These are phyloP conservation scores for Benitochromis conjunctus DNA, from an alignment of 2,113 vertebrate genomes.

Conservation along the genomic window DNA sequence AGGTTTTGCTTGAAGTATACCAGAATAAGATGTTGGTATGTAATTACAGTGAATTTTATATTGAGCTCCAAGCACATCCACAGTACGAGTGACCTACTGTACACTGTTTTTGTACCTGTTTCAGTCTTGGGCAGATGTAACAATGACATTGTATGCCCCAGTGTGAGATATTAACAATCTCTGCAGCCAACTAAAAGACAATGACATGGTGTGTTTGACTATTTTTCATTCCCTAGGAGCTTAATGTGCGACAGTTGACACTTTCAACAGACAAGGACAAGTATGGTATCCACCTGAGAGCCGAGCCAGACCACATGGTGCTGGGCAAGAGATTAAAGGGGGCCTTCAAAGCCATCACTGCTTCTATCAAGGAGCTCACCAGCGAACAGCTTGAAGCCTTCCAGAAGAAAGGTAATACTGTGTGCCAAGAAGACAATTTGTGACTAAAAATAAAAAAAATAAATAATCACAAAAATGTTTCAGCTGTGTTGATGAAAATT, in stretches of 20 bases:
- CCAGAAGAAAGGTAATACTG: conserved; percentile 81
- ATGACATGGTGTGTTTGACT: neutral
- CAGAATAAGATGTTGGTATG: neutral
- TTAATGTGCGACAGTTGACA: conserved; percentile 90
- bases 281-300: conserved; percentile 86
- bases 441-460: neutral
- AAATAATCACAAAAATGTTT: neutral
- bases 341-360: conserved; percentile 85
- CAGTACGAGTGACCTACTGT: neutral
- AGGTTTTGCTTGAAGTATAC: neutral
- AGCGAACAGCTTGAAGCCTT: conserved; percentile 87
- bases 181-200: neutral
- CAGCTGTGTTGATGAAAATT: neutral
- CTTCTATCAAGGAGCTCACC: conserved; percentile 86
- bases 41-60: neutral
- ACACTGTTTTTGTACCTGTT: neutral
- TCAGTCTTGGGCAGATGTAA: neutral
- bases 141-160: neutral
- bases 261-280: conserved; percentile 89
- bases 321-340: conserved; percentile 93
- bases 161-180: neutral
- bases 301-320: conserved; percentile 96
- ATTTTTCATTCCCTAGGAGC: conserved; percentile 74
- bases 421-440: neutral
- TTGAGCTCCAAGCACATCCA: neutral